Percentiles rank a stretch among this genome's conserved stretches.
Evolutionary conservation across 2,797 vertebrate species (phyloP).

Genomic region (Forpus xanthops): DNA sequence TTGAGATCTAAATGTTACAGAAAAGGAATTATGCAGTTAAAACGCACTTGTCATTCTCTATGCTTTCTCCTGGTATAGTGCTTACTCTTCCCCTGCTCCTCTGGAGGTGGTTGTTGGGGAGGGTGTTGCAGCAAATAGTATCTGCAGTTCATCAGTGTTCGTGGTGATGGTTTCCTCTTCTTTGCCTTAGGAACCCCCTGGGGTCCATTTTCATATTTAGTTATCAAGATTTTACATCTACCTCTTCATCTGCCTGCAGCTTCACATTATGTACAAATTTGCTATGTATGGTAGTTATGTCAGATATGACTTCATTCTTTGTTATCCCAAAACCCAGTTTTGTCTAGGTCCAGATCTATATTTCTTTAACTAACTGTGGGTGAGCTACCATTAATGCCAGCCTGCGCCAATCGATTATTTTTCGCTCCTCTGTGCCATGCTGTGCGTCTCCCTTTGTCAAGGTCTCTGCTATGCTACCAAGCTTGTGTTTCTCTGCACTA

Average conservation of each 20-base stretch:
- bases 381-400: neutral
- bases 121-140: neutral
- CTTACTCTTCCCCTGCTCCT: neutral
- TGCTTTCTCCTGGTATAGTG: neutral
- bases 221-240: neutral
- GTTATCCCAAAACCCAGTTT: neutral
- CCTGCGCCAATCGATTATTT: neutral
- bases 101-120: neutral
- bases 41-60: neutral
- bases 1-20: neutral
- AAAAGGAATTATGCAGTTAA: neutral
- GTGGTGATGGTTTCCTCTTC: neutral
- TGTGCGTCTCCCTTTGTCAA: neutral
- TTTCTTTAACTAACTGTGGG: neutral
- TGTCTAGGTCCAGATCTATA: neutral
- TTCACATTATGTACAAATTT: neutral
- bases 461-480: neutral
- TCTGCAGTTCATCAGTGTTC: neutral
- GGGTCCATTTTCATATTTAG: neutral
- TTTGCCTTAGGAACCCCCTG: neutral
- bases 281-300: neutral
- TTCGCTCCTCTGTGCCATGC: neutral
- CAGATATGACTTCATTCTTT: neutral
- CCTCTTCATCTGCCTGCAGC: neutral
- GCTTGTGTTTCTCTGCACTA: neutral